Evolutionary conservation across 2,113 vertebrate genomes (phyloP).

Genomic region (Myotis brandtii): DNA sequence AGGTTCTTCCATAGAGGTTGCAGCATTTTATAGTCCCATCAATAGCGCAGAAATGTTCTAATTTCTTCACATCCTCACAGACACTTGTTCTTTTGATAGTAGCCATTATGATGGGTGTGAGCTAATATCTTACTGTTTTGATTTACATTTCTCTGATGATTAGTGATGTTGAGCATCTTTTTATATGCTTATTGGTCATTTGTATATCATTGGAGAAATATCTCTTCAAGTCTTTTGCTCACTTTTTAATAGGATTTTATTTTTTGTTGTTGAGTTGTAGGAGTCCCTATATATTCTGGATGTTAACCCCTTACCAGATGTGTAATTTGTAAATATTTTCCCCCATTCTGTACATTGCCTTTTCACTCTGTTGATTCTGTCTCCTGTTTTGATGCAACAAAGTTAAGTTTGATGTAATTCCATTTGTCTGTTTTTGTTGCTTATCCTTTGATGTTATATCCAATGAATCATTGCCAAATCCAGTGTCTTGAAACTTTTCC

Average conservation of each 20-base stretch:
- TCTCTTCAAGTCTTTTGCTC: neutral
- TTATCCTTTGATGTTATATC: neutral
- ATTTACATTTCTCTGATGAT: neutral
- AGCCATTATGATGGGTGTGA: neutral
- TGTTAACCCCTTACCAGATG: neutral
- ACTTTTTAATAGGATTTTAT: conserved; percentile 21
- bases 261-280: neutral
- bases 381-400: neutral
- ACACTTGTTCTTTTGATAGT: neutral
- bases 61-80: neutral
- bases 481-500: neutral
- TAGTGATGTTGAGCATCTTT: neutral
- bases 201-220: conserved; percentile 32
- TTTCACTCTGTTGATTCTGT: neutral
- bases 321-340: conserved; percentile 17
- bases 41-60: neutral
- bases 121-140: neutral
- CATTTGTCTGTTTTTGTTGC: neutral
- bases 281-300: neutral
- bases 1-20: neutral
- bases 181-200: neutral
- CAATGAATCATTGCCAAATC: conserved; percentile 17
- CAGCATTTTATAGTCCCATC: conserved; percentile 18
- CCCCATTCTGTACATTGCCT: neutral
- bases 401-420: neutral